phyloP scores from a whole-genome alignment of 2,797 vertebrate genomes.

The Glossophaga mutica region DNA sequence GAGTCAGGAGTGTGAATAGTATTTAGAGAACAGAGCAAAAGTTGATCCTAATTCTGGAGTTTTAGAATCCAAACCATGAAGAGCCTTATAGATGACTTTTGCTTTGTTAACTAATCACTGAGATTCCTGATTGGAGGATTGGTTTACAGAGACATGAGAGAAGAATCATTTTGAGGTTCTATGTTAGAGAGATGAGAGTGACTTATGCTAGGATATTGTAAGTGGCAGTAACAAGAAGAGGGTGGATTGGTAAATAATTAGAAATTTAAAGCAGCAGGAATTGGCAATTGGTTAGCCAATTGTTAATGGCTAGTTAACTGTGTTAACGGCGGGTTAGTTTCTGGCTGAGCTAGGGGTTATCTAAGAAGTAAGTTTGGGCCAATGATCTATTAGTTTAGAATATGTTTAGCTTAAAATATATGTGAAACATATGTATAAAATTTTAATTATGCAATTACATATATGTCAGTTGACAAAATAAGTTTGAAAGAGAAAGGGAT shows the following conservation, averaged over 20 bases:
- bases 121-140: not conserved
- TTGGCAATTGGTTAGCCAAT: not conserved
- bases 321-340: not conserved
- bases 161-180: not conserved
- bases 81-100: not conserved
- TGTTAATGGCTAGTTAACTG: too few relatives aligned
- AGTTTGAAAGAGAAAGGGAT: not conserved
- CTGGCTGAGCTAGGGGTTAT: not conserved
- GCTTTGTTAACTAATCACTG: not conserved
- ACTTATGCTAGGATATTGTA: not conserved
- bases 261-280: not conserved
- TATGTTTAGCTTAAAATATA: not conserved
- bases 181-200: not conserved
- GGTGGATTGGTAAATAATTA: too few relatives aligned
- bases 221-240: not conserved
- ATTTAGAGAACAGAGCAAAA: not conserved
- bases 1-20: accelerated
- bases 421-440: not conserved
- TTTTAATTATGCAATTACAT: not conserved
- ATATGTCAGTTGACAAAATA: not conserved
- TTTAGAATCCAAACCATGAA: not conserved
- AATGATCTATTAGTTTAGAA: not conserved
- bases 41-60: not conserved
- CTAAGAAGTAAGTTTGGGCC: not conserved
- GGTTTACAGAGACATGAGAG: not conserved